Base-by-base conservation (phyloP, 2,797 vertebrate species). In the Myoxocephalus aenaeus region DNA sequence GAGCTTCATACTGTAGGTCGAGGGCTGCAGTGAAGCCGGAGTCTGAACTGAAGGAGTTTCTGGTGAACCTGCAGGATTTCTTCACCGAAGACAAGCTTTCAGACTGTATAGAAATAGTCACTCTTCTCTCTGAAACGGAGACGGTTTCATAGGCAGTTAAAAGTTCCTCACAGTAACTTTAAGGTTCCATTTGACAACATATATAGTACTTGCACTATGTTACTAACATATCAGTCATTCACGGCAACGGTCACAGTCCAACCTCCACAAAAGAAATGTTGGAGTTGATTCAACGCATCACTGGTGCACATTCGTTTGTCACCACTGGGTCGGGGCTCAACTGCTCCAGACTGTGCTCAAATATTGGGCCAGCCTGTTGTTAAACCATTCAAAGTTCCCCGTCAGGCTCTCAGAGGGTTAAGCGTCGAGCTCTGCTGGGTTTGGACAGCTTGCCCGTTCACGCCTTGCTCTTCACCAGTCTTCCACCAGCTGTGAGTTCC, bases 121-220 rank as follows among this genome's bases (percentile, higher is more conserved):
- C 18, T 48, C 18, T 48, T 48, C 46, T 20, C 46, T 48, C 46
- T 20, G 18, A 8, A 38, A 38, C 36, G 36, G 36, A 50, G 48
- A n/a, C 48, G 2, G 18, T 50, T 50, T n/a, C 48, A 50, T 20
- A n/a, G n/a, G 8, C 20, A n/a, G 48, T 50, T 50, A 11, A 50
- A 50, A n/a, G 18, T n/a, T 50, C 48, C 48, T n/a, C 20, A 11
- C 18, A 50, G 18, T 50, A 50, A 50, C 18, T 50, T n/a, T 44
- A 44, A 44, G 20, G 25, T 22, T 79, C 65, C 46, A 53, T 75
- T 18, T 59, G 15, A 83, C 42, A 59, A 67, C n/a, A 44, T 11
- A 6, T 18, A 29, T 29, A 18, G 22, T 22, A 62, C 36, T 32
- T 13, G 25, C 38, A 57, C 48, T 38, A 56, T 32, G 15, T 29